Evolutionary conservation across 2,888 invertebrate species (phyloP), one percentile per base, ranked within the genome.

Genomic region (Ochropleura plecta): DNA sequence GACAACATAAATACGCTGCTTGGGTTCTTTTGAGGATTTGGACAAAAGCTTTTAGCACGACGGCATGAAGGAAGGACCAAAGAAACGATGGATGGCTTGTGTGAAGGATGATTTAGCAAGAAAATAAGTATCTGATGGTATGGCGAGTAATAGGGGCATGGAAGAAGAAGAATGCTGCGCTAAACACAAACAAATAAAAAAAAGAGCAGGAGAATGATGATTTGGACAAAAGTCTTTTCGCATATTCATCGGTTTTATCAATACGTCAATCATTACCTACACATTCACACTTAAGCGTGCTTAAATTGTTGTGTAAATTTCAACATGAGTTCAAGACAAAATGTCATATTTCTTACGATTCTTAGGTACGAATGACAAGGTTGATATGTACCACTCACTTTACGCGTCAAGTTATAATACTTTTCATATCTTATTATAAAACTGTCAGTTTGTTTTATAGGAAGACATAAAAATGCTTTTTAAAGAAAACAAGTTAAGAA

Each of bases 401-500:
- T 40, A n/a, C 6, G 12, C 20, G 42, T 53, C 49, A 77, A 30
- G 18, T 67, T 57, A 20, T 62, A 53, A 73, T 51, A 65, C 60
- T 48, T 48, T 53, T 48, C 44, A 51, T 30, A 67, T 49, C 46
- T 18, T 42, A 57, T n/a, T 40, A 59, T 12, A 44, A 48, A 9
- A 18, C 30, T 18, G 10, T 44, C 55, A 46, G 30, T 48, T 59
- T n/a, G 10, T 44, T 62, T 12, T 20, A 70, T 18, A 12, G n/a
- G 46, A 55, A 20, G 48, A 40, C 48, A 62, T 49, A 62, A 49
- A 20, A 30, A 48, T 12, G 46, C 9, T 46, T 57, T 42, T 30
- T 46, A 16, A 63, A n/a, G 44, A 79, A 55, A 63, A 16, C 40
- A 70, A 62, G n/a, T 51, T 60, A 20, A 30, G 18, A 79, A 62